Evolutionary conservation across 1,140 invertebrate genomes (phyloP), one percentile per base, ranked within the genome.

Genomic region (Psix sp.): DNA sequence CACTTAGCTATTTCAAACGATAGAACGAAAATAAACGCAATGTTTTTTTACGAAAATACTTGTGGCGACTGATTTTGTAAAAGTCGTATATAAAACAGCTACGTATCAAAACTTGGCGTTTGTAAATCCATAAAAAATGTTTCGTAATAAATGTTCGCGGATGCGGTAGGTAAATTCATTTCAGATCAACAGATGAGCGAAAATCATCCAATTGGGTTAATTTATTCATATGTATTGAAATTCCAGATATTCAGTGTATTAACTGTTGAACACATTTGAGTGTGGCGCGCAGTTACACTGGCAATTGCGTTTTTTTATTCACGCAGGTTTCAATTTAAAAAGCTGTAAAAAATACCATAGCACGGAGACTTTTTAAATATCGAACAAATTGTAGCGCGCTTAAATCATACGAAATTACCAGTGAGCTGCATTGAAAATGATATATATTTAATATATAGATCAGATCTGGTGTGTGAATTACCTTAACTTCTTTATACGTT

Each of bases 201-300:
- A 81, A 67, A 46, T 65, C 16, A 45, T 35, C 24, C 4, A 62
- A 48, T 56, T 68, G 38, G 46, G 14, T 10, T 42, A 31, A 29
- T 62, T 42, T 66, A 46, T 62, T 74, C 31, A 73, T 76, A 77
- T 80, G 80, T 79, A 65, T 70, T 73, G 70, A 76, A 26, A 17
- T 54, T 70, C 74, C 63, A 21, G 39, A 39, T 72, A 63, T 71
- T 67, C 45, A 35, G 36, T 71, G 63, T 79, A 77, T 60, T 78
- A 78, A 81, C 79, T 84, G 80, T 83, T 85, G 84, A 86, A 87
- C 85, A 86, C 85, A 86, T 84, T 85, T 82, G 83, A 84, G 80
- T 82, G 82, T 87, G 84, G 83, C 80, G 80, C 72, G 77, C 75
- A 84, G 80, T 20, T 45, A 75, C 75, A 80, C 59, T 77, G 80